These are phyloP conservation scores for Ephialtes manifestator DNA, from an alignment of 2,888 invertebrate species.

Conservation along the genomic window DNA sequence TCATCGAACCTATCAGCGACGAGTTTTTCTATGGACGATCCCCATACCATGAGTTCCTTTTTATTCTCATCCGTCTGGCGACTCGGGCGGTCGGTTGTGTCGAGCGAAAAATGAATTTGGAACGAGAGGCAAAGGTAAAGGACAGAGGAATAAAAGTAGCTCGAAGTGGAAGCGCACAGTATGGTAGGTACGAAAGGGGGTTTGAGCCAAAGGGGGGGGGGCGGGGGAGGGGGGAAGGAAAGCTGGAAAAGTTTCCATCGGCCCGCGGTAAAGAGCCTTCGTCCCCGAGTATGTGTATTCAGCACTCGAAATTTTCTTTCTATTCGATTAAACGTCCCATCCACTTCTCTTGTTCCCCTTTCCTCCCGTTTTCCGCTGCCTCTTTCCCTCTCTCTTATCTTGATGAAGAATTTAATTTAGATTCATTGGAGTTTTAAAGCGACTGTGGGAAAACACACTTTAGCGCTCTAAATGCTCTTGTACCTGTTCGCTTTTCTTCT, in stretches of 20 bases:
- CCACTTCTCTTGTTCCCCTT: conserved; percentile 26
- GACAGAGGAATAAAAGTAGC: conserved; percentile 52
- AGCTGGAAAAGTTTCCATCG: conserved; percentile 57
- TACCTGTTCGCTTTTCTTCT: conserved; percentile 23
- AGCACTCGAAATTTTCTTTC: conserved; percentile 70
- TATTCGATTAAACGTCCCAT: conserved; percentile 64
- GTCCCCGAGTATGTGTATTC: conserved; percentile 66
- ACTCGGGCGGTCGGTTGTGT: conserved; percentile 8
- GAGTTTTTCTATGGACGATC: not conserved
- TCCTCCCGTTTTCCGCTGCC: not conserved
- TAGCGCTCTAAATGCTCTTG: conserved; percentile 25
- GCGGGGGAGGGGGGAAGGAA: conserved; percentile 47
- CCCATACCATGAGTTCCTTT: conserved; percentile 9
- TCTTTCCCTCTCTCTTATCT: conserved; percentile 30
- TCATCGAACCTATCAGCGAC: conserved; percentile 5
- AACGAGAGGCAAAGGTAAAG: conserved; percentile 38
- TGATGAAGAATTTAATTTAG: conserved; percentile 66
- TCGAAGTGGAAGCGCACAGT: conserved; percentile 37
- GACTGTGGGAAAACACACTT: conserved; percentile 37
- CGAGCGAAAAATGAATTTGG: conserved; percentile 58
- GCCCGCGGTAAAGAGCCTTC: conserved; percentile 58
- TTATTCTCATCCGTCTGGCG: conserved; percentile 8
- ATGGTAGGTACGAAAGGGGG: conserved; percentile 5
- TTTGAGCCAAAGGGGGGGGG: conserved; percentile 37
- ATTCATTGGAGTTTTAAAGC: conserved; percentile 61